These are phyloP conservation scores for Protobothrops mucrosquamatus DNA, from an alignment of 2,113 vertebrate genomes.

Conservation along the genomic window DNA sequence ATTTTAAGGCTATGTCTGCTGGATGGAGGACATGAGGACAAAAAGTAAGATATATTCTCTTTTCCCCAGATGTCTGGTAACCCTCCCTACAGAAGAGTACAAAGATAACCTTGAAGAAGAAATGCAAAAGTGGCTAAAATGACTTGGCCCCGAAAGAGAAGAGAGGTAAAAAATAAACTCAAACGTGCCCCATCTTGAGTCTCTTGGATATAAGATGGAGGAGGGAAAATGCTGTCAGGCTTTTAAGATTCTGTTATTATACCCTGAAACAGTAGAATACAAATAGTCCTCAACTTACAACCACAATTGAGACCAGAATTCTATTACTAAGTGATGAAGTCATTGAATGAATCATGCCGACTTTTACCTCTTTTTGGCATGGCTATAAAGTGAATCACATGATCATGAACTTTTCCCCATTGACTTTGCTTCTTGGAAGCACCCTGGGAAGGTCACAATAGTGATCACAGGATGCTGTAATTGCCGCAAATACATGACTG, in stretches of 20 bases:
- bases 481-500: too few relatives aligned
- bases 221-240: background rate
- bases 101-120: background rate
- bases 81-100: background rate
- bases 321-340: too few relatives aligned
- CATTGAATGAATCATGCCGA: too few relatives aligned
- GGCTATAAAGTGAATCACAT: too few relatives aligned
- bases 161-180: background rate
- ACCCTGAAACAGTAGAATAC: background rate
- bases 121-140: background rate
- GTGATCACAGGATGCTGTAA: too few relatives aligned
- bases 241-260: background rate
- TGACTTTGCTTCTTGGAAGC: too few relatives aligned
- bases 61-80: background rate
- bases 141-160: background rate
- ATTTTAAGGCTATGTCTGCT: background rate
- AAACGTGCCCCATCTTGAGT: background rate
- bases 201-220: too few relatives aligned
- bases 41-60: background rate
- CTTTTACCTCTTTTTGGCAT: too few relatives aligned
- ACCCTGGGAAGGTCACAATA: too few relatives aligned
- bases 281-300: too few relatives aligned
- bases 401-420: too few relatives aligned
- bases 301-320: too few relatives aligned
- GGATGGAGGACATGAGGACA: background rate